phyloP scores from a whole-genome alignment of 2,797 vertebrate genomes.

The Enoplosus armatus region DNA sequence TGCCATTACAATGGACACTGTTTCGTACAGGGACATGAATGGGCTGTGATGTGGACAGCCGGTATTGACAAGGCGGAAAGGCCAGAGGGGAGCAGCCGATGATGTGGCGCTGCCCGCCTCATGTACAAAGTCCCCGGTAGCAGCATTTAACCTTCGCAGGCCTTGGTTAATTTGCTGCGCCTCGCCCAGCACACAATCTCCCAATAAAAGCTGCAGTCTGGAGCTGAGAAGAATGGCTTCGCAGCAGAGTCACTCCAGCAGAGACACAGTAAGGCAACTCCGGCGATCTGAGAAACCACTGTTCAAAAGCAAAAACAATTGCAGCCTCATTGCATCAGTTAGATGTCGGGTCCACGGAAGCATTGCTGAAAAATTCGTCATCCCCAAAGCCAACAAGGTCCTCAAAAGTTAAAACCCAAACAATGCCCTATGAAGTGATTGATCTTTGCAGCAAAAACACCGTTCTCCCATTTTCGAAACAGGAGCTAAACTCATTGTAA shows the following conservation, averaged over 20 bases:
- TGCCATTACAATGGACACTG: constrained; percentile 30
- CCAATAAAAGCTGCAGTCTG: constrained; percentile 46
- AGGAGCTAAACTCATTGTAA: constrained; percentile 66
- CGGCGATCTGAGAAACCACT: constrained; percentile 75
- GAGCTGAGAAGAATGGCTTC: constrained; percentile 48
- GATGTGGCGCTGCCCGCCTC: constrained; percentile 41
- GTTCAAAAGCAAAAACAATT: constrained; percentile 84
- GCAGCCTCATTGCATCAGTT: constrained; percentile 86
- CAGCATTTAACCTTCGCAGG: constrained; percentile 71
- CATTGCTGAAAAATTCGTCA: constrained; percentile 86
- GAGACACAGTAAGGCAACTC: constrained; percentile 55
- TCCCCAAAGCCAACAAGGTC: constrained; percentile 84
- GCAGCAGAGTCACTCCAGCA: constrained; percentile 48
- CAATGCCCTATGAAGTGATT: constrained; percentile 82
- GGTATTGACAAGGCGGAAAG: constrained; percentile 42
- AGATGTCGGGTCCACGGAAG: constrained; percentile 74
- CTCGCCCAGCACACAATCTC: constrained; percentile 47
- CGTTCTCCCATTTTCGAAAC: constrained; percentile 39
- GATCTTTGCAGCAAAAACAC: constrained; percentile 79
- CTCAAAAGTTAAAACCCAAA: constrained; percentile 86
- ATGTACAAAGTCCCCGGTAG: constrained; percentile 50
- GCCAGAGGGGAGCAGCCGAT: constrained; percentile 27
- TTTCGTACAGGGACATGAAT: constrained; percentile 47
- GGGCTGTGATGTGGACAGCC: constrained; percentile 55
- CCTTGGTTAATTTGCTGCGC: constrained; percentile 63